Base-by-base conservation (phyloP, 35 echinoderm and acorn worm species). In the Diadema setosum region DNA sequence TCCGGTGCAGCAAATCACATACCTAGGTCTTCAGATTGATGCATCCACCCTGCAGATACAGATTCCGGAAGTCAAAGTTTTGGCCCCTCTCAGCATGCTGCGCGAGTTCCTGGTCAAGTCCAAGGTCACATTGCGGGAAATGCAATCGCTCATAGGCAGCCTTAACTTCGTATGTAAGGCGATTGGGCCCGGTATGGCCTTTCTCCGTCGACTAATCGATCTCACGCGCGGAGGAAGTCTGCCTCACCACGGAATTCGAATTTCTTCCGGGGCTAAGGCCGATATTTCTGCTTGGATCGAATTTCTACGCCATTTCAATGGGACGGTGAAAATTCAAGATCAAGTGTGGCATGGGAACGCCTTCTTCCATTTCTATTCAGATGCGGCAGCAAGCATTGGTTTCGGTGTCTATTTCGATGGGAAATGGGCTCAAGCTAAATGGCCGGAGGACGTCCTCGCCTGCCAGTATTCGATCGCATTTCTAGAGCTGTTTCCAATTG, bases 331-430 rank as follows among this genome's bases (percentile, higher is more conserved):
- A 25, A n/a, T 58, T 58, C 17, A 3, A 2, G 2, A 58, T 58
- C 55, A 14, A 1, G 2, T 60, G 17, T 89, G 74, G 87, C 41
- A 26, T 5, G 42, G 14, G 4, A 89, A 82, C 45, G 73, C 24
- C 2, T 41, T 26, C 39, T 16, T 89, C 14, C 42, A 89, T 2
- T 52, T 89, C 2, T 89, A 46, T 33, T 41, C 34, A 5, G 87
- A 89, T 82, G 46, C 87, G 33, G 87, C 87, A 5, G 87, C 45
- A 4, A 59, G 70, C 52, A 82, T 89, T 36, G 87, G 87, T 3
- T 89, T 81, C 63, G 75, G 87, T 1, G 21, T 25, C 4, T 89
- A 61, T 45, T 89, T 63, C 57, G 45, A 80, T 48, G 52, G 49
- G 9, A 81, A 49, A 32, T 89, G 87, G 73, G 17, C 75, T 24